phyloP scores from a whole-genome alignment of 1,140 invertebrate species.

The Halictus rubicundus region DNA sequence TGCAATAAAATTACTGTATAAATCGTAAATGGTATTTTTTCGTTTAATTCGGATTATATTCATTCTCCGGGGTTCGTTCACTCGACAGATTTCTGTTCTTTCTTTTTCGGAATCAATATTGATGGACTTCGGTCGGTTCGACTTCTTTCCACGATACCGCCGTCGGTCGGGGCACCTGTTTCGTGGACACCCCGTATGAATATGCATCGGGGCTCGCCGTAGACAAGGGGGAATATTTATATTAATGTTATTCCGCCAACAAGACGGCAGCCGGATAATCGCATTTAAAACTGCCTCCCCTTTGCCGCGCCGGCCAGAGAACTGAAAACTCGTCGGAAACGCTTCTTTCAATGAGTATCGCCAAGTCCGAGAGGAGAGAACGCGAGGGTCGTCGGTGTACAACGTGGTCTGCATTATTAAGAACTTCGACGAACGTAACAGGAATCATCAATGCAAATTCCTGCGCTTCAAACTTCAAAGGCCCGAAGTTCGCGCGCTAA shows the following conservation, averaged over 20 bases:
- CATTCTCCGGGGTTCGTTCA: too few relatives aligned
- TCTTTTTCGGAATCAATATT: too few relatives aligned
- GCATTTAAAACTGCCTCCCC: background rate
- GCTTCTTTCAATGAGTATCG: background rate
- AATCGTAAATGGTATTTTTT: too few relatives aligned
- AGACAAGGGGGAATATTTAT: background rate
- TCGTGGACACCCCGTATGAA: too few relatives aligned
- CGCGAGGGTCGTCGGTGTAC: background rate
- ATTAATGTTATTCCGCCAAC: background rate
- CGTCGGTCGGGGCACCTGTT: too few relatives aligned
- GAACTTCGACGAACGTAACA: constrained; percentile 1
- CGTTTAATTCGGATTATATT: too few relatives aligned
- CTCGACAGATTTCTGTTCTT: too few relatives aligned
- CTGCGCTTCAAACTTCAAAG: constrained; percentile 3
- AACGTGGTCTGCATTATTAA: constrained; percentile 12
- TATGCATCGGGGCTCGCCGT: too few relatives aligned
- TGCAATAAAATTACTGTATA: too few relatives aligned
- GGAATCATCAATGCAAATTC: constrained; percentile 13
- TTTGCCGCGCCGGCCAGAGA: background rate
- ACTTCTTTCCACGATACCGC: too few relatives aligned
- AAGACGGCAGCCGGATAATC: background rate
- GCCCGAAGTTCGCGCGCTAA: constrained; percentile 3
- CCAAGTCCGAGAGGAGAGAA: background rate
- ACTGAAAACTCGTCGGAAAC: background rate
- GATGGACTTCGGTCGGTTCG: too few relatives aligned